Evolutionary conservation across 2,113 vertebrate species (phyloP).

Genomic region (Nesoenas mayeri): DNA sequence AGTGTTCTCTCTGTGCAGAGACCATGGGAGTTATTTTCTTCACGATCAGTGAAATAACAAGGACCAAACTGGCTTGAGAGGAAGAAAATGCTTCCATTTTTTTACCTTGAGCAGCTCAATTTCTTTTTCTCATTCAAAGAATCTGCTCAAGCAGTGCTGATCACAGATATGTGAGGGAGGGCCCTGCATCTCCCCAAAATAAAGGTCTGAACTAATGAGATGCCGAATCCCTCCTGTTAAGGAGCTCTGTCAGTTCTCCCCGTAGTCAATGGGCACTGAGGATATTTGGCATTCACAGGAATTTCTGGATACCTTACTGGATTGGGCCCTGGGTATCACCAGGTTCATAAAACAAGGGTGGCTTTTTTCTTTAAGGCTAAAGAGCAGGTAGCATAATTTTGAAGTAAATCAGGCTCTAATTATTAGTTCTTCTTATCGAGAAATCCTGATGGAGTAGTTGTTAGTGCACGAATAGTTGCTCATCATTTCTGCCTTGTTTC

Average conservation of each 20-base stretch:
- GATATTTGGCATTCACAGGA: not conserved
- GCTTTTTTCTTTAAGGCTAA: not conserved
- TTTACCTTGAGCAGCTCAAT: not conserved
- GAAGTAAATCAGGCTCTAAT: not conserved
- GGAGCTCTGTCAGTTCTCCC: not conserved
- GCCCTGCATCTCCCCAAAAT: not conserved
- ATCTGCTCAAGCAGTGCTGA: not conserved
- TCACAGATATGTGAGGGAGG: not conserved
- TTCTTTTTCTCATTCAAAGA: not conserved
- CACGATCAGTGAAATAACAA: not conserved
- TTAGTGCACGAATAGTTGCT: not conserved
- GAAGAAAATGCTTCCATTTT: not conserved
- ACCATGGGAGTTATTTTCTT: not conserved
- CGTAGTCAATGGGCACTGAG: not conserved
- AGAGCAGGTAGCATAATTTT: not conserved
- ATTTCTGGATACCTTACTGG: not conserved
- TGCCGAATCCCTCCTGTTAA: not conserved
- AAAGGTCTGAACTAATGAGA: slow-evolving; percentile 47
- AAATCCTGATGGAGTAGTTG: slow-evolving; percentile 12
- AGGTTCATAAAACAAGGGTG: not conserved
- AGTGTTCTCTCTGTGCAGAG: not conserved
- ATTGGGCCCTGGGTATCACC: not conserved
- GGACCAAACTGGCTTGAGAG: not conserved
- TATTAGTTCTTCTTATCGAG: not conserved
- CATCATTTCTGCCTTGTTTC: not conserved